Evolutionary conservation across 2,888 invertebrate genomes (phyloP).

Genomic region (Sceliomorpha sp.): DNA sequence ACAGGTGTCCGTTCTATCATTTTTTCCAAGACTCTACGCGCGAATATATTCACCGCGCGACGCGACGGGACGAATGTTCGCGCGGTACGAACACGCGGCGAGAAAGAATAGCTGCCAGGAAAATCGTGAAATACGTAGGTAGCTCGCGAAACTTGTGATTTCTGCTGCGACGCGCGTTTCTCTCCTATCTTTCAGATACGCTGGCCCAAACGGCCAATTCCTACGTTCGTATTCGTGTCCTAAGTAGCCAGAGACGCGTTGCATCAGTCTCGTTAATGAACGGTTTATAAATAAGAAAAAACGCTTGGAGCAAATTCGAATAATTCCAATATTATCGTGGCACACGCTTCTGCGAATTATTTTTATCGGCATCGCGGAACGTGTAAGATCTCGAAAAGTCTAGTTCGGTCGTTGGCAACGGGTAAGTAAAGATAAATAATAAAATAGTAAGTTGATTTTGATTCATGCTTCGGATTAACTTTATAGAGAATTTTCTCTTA

Average conservation of each 20-base stretch:
- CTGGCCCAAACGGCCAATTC: no score
- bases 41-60: slow-evolving; percentile 11
- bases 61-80: slow-evolving; percentile 32
- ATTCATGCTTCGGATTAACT: slow-evolving; percentile 46
- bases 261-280: no score
- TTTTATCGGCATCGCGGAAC: no score
- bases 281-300: no score
- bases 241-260: no score
- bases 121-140: slow-evolving; percentile 33
- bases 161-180: no score
- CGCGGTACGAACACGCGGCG: slow-evolving; percentile 17
- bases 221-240: no score
- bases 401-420: slow-evolving; percentile 12
- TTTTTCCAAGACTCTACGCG: slow-evolving; percentile 2
- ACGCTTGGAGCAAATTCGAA: no score
- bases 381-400: not conserved
- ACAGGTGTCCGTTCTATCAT: slow-evolving; percentile 1
- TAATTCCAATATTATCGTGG: no score
- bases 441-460: slow-evolving; percentile 35
- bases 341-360: no score
- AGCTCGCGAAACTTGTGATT: not conserved
- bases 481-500: slow-evolving; percentile 31
- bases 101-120: slow-evolving; percentile 24
- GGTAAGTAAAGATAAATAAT: slow-evolving; percentile 35
- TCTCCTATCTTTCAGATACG: no score